Conservation (phyloP, 2,797 vertebrate genomes). For the Austrolebias charrua region DNA sequence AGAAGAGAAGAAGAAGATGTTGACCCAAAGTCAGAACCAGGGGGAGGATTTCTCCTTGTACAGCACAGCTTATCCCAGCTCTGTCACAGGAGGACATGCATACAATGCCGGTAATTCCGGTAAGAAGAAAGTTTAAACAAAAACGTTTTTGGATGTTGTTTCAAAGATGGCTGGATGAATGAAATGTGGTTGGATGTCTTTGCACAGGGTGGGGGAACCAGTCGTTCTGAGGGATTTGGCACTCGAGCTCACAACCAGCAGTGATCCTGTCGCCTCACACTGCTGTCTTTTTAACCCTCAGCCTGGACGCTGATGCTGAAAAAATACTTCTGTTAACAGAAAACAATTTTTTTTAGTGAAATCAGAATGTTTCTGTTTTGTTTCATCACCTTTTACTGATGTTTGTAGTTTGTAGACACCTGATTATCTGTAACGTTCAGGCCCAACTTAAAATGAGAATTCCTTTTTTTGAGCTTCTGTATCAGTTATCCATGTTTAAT, state of each 20-base stretch:
- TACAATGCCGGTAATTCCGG: conserved; percentile 70
- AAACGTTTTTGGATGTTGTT: background rate
- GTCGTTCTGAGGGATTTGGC: conserved; percentile 64
- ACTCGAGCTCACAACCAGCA: conserved; percentile 66
- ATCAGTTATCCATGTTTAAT: conserved; percentile 21
- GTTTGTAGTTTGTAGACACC: background rate
- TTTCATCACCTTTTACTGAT: background rate
- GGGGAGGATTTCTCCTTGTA: conserved; percentile 73
- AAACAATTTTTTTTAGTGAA: conserved; percentile 18
- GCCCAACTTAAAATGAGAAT: conserved; percentile 20
- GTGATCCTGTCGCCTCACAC: conserved; percentile 31
- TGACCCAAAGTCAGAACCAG: conserved; percentile 62
- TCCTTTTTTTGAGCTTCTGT: conserved; percentile 4
- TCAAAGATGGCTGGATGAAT: background rate
- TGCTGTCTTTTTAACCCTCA: conserved; percentile 4
- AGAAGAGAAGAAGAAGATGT: conserved; percentile 79
- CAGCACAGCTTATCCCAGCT: conserved; percentile 78
- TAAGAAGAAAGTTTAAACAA: conserved; percentile 28
- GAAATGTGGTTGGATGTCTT: conserved; percentile 11
- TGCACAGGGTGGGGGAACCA: conserved; percentile 72
- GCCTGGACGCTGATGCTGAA: conserved; percentile 6
- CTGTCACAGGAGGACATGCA: conserved; percentile 64
- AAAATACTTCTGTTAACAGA: conserved; percentile 15
- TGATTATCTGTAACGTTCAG: background rate
- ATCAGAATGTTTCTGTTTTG: conserved; percentile 24